Conservation (phyloP, 64 coral and sea anemone species). For the Hydrozoanthus tunicans region DNA sequence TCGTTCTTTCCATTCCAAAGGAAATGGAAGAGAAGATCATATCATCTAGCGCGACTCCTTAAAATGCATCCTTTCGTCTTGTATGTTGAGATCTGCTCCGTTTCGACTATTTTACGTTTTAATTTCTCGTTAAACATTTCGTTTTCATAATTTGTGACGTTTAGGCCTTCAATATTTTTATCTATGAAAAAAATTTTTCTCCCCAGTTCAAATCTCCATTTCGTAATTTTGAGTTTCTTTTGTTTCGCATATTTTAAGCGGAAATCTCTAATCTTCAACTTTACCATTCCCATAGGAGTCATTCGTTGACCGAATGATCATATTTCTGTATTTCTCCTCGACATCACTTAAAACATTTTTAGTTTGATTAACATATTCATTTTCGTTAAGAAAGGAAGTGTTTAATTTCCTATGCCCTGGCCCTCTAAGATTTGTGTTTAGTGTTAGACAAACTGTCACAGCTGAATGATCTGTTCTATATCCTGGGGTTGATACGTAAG, state of each 20-base stretch:
- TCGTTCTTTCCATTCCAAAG: no score
- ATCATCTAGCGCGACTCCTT: constrained; percentile 27
- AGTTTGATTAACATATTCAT: constrained; percentile 50
- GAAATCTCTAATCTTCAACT: constrained; percentile 42
- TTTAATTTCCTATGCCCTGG: background rate
- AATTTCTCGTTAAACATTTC: background rate
- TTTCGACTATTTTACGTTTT: background rate
- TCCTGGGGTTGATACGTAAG: background rate
- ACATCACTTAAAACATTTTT: background rate
- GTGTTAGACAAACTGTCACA: background rate
- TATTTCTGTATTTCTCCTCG: background rate
- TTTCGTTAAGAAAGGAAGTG: constrained; percentile 14
- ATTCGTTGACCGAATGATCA: background rate
- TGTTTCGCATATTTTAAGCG: background rate
- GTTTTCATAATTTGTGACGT: background rate
- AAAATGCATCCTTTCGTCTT: constrained; percentile 48
- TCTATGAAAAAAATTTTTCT: background rate
- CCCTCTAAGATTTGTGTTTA: background rate
- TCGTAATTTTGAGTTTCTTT: constrained; percentile 42
- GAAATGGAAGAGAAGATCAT: background rate
- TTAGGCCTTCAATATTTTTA: background rate
- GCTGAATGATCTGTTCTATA: constrained; percentile 35
- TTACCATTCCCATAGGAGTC: constrained; percentile 30
- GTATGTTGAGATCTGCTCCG: background rate
- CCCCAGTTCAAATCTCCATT: background rate